Evolutionary conservation across 2,797 vertebrate species (phyloP).

Genomic region (Acanthurus leucopareius): DNA sequence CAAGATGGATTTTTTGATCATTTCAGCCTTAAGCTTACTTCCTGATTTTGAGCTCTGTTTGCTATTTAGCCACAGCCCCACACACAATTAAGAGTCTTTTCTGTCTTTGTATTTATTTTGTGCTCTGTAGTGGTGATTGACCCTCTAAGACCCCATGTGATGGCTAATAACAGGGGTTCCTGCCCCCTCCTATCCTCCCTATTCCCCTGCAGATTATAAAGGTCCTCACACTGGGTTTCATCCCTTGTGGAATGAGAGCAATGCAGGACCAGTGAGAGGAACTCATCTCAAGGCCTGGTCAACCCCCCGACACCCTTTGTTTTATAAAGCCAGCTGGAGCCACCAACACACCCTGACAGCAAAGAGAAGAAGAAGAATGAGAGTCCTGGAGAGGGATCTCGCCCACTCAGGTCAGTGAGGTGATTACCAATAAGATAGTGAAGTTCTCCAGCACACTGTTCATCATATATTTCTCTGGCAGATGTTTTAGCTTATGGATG

Average conservation of each 20-base stretch:
- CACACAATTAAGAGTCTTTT: background rate
- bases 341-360: conserved; percentile 60
- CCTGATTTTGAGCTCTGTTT: background rate
- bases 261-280: conserved; percentile 66
- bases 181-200: conserved; percentile 61
- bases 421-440: conserved; percentile 97
- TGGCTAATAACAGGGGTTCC: conserved; percentile 68
- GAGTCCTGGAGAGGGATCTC: conserved; percentile 33
- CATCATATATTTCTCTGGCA: conserved; percentile 99
- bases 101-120: conserved; percentile 29
- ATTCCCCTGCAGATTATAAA: conserved; percentile 79
- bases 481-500: conserved; percentile 99
- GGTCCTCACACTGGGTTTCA: conserved; percentile 73
- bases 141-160: conserved; percentile 72
- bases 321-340: conserved; percentile 46
- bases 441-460: conserved; percentile 99
- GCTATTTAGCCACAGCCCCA: background rate
- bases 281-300: conserved; percentile 53
- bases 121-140: conserved; percentile 51
- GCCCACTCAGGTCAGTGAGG: conserved; percentile 48
- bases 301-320: background rate
- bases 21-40: background rate
- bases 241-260: conserved; percentile 81
- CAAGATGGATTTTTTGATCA: conserved; percentile 8
- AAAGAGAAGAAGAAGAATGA: conserved; percentile 42